These are phyloP conservation scores for Alligator mississippiensis DNA, from an alignment of 2,113 vertebrate genomes.

Conservation along the genomic window DNA sequence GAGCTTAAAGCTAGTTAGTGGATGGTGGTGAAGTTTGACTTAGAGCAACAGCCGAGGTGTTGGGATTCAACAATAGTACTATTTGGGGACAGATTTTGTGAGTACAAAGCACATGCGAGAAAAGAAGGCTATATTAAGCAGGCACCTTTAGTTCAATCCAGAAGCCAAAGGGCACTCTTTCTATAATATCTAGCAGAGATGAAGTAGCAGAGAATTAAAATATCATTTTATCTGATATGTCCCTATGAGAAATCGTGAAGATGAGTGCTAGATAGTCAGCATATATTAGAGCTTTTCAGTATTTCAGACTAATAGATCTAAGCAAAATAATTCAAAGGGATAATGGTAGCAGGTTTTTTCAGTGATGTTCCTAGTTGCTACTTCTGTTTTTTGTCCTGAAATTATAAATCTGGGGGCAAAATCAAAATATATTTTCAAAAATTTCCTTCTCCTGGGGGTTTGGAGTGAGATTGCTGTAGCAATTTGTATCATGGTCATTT, in stretches of 20 bases:
- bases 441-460: neutral
- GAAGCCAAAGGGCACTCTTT: accelerated
- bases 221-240: neutral
- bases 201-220: neutral
- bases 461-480: neutral
- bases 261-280: neutral
- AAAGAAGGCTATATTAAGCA: neutral
- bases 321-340: neutral
- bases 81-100: neutral
- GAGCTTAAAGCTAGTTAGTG: too few relatives aligned
- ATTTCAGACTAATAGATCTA: neutral
- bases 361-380: neutral
- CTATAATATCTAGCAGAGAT: neutral
- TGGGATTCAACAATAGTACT: too few relatives aligned
- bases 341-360: neutral
- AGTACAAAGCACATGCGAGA: neutral
- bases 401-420: neutral
- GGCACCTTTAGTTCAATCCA: neutral
- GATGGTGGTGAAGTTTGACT: neutral
- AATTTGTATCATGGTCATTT: neutral
- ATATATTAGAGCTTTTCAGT: neutral
- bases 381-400: neutral
- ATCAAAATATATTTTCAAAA: neutral
- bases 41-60: neutral
- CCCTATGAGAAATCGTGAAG: neutral